Percentiles rank a stretch among this genome's conserved stretches.
These are phyloP conservation scores for Hyposmocoma kahamanoa DNA, from an alignment of 1,140 invertebrate species.

Conservation along the genomic window DNA sequence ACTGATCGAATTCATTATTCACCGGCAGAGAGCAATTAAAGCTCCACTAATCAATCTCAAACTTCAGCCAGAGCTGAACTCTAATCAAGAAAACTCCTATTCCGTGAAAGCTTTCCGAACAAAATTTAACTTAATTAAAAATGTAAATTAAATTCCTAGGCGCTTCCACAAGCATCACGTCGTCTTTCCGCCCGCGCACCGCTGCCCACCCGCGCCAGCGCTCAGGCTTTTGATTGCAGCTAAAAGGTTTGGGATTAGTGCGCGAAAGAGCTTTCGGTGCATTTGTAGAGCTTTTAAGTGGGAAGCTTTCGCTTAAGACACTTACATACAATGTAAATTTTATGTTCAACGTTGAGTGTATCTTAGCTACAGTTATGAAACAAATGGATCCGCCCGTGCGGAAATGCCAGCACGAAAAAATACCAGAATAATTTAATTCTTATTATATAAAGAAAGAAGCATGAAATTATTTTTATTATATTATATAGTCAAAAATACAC, in stretches of 20 bases:
- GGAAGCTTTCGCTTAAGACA: slow-evolving; percentile 73
- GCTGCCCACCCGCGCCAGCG: slow-evolving; percentile 17
- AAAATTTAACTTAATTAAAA: slow-evolving; percentile 74
- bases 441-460: too few species aligned
- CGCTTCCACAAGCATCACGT: slow-evolving; percentile 70
- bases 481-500: too few species aligned
- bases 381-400: slow-evolving; percentile 9
- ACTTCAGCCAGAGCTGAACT: slow-evolving; percentile 70
- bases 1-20: slow-evolving; percentile 72
- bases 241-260: slow-evolving; percentile 75
- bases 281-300: slow-evolving; percentile 74
- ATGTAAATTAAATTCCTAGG: slow-evolving; percentile 74
- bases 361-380: slow-evolving; percentile 32
- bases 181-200: slow-evolving; percentile 37
- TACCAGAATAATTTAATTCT: too few species aligned
- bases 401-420: too few species aligned
- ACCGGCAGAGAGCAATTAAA: slow-evolving; percentile 71
- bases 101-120: slow-evolving; percentile 72
- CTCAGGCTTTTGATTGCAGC: slow-evolving; percentile 73
- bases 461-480: too few species aligned
- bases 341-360: slow-evolving; percentile 51
- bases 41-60: slow-evolving; percentile 73
- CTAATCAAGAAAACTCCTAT: slow-evolving; percentile 73
- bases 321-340: slow-evolving; percentile 74
- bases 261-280: slow-evolving; percentile 74